Conservation (phyloP, 2,888 invertebrate genomes). For the Stramonita haemastoma region DNA sequence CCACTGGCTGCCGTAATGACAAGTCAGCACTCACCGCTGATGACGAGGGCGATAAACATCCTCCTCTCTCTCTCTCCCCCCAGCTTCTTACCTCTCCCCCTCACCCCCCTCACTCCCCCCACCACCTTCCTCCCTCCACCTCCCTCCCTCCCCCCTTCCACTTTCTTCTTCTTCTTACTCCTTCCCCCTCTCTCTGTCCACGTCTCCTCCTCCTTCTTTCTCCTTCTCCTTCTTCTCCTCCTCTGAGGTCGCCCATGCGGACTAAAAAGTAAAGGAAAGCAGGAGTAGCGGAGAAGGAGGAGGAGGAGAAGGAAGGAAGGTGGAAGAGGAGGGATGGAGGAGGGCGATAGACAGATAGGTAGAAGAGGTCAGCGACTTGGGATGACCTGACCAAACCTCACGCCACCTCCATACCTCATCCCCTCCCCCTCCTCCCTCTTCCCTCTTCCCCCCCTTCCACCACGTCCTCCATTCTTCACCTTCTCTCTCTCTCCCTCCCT, state of each 20-base stretch:
- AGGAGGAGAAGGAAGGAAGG: neutral
- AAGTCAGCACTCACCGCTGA: slow-evolving; percentile 28
- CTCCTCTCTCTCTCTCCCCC: neutral
- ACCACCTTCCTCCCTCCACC: neutral
- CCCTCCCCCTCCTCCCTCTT: neutral
- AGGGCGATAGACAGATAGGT: slow-evolving; percentile 27
- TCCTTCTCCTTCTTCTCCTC: neutral
- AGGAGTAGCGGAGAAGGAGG: neutral
- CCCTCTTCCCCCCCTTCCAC: neutral
- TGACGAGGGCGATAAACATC: slow-evolving; percentile 34
- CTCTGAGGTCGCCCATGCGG: neutral
- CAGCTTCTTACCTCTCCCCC: neutral
- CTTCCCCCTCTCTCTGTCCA: neutral
- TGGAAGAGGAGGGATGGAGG: slow-evolving; percentile 1
- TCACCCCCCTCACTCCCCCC: neutral
- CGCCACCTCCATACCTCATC: neutral
- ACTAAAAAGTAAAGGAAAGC: neutral
- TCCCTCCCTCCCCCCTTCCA: neutral
- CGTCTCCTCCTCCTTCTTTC: neutral
- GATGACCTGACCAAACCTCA: slow-evolving; percentile 37
- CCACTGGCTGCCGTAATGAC: slow-evolving; percentile 40
- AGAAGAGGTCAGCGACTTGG: slow-evolving; percentile 37
- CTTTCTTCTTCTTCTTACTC: neutral
- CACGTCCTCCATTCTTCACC: neutral
- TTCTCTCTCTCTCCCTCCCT: neutral